phyloP scores from a whole-genome alignment of 2,888 invertebrate species.

The Drosophila kanekoi region DNA sequence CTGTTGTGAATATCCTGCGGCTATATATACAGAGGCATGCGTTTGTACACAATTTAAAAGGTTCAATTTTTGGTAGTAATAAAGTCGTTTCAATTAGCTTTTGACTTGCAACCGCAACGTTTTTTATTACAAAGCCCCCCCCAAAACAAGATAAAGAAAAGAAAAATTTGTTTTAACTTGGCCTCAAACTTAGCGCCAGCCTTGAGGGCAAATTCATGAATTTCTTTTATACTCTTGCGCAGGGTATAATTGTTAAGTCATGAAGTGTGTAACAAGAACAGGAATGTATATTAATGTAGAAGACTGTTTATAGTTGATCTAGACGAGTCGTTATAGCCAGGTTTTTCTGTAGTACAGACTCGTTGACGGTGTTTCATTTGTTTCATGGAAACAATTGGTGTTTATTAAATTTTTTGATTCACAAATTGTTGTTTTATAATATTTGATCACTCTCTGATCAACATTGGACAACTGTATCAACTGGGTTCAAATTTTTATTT shows the following conservation, averaged over 20 bases:
- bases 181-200: conserved; percentile 64
- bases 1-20: conserved; percentile 49
- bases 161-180: conserved; percentile 26
- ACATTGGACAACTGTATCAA: too few species aligned
- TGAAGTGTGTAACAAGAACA: neutral
- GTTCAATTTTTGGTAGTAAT: conserved; percentile 66
- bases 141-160: neutral
- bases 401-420: too few species aligned
- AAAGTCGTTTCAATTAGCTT: conserved; percentile 76
- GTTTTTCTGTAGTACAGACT: too few species aligned
- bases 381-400: too few species aligned
- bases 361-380: too few species aligned
- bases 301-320: neutral
- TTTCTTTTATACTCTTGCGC: neutral
- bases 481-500: too few species aligned
- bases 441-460: too few species aligned
- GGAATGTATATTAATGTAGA: neutral
- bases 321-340: neutral
- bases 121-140: conserved; percentile 31
- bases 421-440: too few species aligned
- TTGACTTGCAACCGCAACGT: conserved; percentile 42
- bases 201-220: conserved; percentile 38
- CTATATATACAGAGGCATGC: conserved; percentile 2
- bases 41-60: conserved; percentile 6
- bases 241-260: neutral